These are phyloP conservation scores for Malurus splendens DNA, from an alignment of 2,797 vertebrate species.

Conservation along the genomic window DNA sequence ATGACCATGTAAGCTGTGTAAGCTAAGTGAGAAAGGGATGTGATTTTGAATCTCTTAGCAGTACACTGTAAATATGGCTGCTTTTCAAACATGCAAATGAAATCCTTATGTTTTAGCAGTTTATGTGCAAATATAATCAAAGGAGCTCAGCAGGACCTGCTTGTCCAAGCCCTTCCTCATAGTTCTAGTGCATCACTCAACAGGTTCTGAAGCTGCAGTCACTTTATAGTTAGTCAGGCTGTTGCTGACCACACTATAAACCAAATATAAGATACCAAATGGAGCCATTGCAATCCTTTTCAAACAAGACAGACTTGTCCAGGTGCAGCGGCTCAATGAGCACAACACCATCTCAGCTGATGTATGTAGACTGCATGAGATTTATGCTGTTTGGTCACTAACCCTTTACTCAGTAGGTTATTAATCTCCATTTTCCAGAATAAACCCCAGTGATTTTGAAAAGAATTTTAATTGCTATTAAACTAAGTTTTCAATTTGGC, in stretches of 20 bases:
- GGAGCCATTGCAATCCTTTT: not conserved
- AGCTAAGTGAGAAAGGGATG: not conserved
- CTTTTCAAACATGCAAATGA: not conserved
- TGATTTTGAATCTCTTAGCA: not conserved
- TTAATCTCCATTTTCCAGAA: not conserved
- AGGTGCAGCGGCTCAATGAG: not conserved
- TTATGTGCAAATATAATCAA: not conserved
- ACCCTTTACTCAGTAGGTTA: not conserved
- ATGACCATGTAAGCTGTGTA: not conserved
- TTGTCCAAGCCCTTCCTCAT: not conserved
- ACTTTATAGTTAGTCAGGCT: not conserved
- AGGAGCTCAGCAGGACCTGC: not conserved
- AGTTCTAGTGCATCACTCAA: not conserved
- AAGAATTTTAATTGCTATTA: not conserved
- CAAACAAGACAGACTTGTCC: not conserved
- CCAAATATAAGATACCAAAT: not conserved
- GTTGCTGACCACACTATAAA: not conserved
- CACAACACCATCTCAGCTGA: not conserved
- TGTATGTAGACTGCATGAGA: fast-evolving
- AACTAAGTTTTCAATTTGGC: not conserved
- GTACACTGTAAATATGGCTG: not conserved
- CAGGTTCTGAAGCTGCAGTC: not conserved
- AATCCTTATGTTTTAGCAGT: not conserved
- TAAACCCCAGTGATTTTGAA: not conserved
- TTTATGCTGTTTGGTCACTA: not conserved